These are phyloP conservation scores for Platycercus adscitus DNA, from an alignment of 2,113 vertebrate species.

Conservation along the genomic window DNA sequence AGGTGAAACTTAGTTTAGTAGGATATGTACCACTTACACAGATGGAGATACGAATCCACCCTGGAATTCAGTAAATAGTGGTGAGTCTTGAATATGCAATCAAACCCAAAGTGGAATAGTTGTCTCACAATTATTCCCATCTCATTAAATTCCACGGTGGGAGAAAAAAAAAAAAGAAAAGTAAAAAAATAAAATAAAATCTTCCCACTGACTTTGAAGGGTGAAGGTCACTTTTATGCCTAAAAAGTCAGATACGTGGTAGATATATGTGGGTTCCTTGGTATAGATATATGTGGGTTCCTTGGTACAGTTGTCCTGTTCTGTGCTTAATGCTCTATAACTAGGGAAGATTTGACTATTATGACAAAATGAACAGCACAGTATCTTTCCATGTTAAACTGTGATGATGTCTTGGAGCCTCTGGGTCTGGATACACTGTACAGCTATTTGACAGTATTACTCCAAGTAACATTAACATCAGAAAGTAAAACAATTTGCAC, in stretches of 20 bases:
- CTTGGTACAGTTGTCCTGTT: neutral
- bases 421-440: constrained; percentile 59
- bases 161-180: neutral
- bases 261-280: neutral
- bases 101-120: neutral
- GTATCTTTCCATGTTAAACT: constrained; percentile 26
- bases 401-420: constrained; percentile 63
- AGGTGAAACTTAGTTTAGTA: neutral
- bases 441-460: constrained; percentile 53
- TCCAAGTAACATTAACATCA: constrained; percentile 55
- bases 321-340: neutral
- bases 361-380: neutral
- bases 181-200: too few relatives aligned
- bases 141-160: neutral
- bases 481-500: constrained; percentile 69
- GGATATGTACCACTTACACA: neutral
- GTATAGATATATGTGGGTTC: neutral
- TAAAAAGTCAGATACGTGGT: neutral
- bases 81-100: neutral
- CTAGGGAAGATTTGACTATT: neutral
- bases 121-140: neutral
- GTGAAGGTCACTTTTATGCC: neutral
- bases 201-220: neutral
- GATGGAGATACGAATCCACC: neutral
- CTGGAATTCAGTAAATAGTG: neutral